Conservation (phyloP, 2,888 invertebrate genomes). For the Latrodectus elegans region DNA sequence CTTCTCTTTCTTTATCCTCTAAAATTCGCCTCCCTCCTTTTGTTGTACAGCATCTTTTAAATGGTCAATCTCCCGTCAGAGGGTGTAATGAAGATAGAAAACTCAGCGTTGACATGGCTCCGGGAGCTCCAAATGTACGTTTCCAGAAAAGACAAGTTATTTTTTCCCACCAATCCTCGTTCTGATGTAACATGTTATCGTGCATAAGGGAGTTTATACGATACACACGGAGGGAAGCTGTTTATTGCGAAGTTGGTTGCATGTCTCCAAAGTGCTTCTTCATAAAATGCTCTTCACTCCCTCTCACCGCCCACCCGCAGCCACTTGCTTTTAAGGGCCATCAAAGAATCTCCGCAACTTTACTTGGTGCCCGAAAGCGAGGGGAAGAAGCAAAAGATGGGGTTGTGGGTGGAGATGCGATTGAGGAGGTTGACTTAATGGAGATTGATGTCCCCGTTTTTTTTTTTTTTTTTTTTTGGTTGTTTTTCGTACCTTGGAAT, state of each 20-base stretch:
- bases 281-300: conserved; percentile 28
- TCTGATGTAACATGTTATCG: conserved; percentile 21
- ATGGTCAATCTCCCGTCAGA: conserved; percentile 43
- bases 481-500: neutral
- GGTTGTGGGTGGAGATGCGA: conserved; percentile 8
- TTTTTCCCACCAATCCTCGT: conserved; percentile 6
- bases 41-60: neutral
- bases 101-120: conserved; percentile 25
- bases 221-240: conserved; percentile 16
- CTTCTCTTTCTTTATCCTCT: neutral
- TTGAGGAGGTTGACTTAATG: conserved; percentile 27
- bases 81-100: conserved; percentile 53
- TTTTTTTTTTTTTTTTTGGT: neutral
- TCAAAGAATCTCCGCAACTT: conserved; percentile 9
- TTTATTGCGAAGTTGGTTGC: conserved; percentile 33
- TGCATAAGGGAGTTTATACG: conserved; percentile 15
- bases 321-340: conserved; percentile 47
- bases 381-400: neutral
- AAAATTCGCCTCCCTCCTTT: neutral
- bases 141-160: neutral
- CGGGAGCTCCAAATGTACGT: neutral
- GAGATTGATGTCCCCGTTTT: conserved; percentile 42
- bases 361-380: neutral
- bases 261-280: conserved; percentile 37
- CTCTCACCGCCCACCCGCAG: neutral